A percentile compares a stretch with the other conserved stretches of the same genome.
These are phyloP conservation scores for Colossoma macropomum DNA, from an alignment of 2,113 vertebrate genomes.

Conservation along the genomic window DNA sequence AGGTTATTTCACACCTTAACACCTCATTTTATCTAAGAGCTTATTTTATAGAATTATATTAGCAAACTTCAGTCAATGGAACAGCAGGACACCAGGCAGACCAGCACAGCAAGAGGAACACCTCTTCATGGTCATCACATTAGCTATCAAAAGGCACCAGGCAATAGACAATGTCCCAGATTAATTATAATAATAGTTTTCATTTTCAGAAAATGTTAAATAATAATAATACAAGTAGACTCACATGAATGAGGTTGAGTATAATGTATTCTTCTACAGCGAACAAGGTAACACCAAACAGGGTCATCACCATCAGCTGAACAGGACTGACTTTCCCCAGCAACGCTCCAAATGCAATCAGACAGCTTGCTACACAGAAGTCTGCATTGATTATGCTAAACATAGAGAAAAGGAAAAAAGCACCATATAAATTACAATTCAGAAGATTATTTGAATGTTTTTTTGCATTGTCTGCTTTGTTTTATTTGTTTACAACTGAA, in stretches of 20 bases:
- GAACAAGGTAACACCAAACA: conserved; percentile 92
- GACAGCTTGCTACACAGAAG: conserved; percentile 92
- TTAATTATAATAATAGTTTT: too few relatives aligned
- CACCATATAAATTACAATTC: not conserved
- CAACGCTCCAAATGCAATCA: conserved; percentile 92
- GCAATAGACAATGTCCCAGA: too few relatives aligned
- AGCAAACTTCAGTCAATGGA: too few relatives aligned
- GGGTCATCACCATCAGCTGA: conserved; percentile 90
- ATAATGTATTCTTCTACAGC: conserved; percentile 92
- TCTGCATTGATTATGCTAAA: conserved; percentile 94
- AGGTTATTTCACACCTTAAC: too few relatives aligned
- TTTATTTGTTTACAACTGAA: not conserved
- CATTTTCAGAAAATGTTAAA: too few relatives aligned
- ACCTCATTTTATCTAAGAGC: too few relatives aligned
- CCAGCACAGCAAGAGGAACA: too few relatives aligned
- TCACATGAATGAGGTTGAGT: conserved; percentile 86
- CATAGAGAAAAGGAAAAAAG: not conserved
- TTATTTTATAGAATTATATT: too few relatives aligned
- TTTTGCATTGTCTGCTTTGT: not conserved
- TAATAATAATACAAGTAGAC: conserved; percentile 47
- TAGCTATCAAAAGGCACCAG: too few relatives aligned
- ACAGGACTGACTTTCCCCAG: conserved; percentile 94
- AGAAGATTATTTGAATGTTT: not conserved
- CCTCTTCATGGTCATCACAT: too few relatives aligned
- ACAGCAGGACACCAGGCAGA: too few relatives aligned